A percentile compares a stretch with the other conserved stretches of the same genome.
phyloP scores from a whole-genome alignment of 2,797 vertebrate species.

The Echeneis naucrates region DNA sequence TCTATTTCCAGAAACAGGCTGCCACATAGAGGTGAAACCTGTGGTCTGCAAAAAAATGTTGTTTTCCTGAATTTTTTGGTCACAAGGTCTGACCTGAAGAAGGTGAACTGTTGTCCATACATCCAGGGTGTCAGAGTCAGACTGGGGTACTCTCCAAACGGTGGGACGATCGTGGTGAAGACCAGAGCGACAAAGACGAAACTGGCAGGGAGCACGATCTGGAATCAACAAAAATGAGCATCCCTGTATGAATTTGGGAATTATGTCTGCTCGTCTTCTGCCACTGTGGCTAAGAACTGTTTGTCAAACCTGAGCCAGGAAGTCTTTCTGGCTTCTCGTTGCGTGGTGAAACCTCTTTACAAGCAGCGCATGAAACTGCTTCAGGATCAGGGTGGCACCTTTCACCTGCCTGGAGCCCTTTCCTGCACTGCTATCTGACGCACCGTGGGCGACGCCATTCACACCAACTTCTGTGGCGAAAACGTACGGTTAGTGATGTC shows the following conservation, averaged over 20 bases:
- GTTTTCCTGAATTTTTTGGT: too few relatives aligned
- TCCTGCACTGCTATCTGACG: conserved; percentile 72
- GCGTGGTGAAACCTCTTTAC: conserved; percentile 92
- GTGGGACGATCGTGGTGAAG: conserved; percentile 92
- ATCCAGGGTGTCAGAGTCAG: conserved; percentile 95
- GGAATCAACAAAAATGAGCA: conserved; percentile 31
- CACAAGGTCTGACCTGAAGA: conserved; percentile 88
- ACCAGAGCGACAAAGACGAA: conserved; percentile 93
- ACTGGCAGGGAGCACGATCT: conserved; percentile 93
- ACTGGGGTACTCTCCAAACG: conserved; percentile 95
- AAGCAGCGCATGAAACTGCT: conserved; percentile 92
- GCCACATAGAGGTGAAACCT: neutral
- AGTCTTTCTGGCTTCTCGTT: conserved; percentile 91
- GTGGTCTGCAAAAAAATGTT: too few relatives aligned
- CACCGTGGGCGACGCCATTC: conserved; percentile 29
- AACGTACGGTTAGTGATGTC: neutral
- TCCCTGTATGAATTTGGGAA: neutral
- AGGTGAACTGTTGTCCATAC: conserved; percentile 94
- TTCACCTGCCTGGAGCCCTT: conserved; percentile 86
- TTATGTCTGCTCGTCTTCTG: neutral
- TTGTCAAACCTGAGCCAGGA: conserved; percentile 92
- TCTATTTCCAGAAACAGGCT: neutral
- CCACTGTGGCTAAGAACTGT: neutral
- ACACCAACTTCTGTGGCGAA: conserved; percentile 53
- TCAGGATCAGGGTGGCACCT: conserved; percentile 74